These are phyloP conservation scores for Pyrgilauda ruficollis DNA, from an alignment of 2,113 vertebrate species.

Conservation along the genomic window DNA sequence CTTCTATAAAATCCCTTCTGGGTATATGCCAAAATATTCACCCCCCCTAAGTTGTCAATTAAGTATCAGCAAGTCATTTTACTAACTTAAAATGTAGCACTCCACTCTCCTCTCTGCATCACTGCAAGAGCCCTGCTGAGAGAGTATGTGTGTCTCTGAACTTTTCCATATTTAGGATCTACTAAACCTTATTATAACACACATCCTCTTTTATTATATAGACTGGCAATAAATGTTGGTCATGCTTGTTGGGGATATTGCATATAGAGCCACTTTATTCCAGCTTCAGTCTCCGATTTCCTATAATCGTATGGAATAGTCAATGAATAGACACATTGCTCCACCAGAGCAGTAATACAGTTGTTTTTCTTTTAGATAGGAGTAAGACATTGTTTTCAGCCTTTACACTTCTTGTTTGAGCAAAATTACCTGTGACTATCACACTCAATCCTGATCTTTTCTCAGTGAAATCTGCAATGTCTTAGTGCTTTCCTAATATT, in stretches of 20 bases:
- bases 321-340: not conserved
- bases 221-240: not conserved
- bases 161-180: not conserved
- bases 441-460: not conserved
- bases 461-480: not conserved
- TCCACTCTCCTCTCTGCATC: not conserved
- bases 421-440: not conserved
- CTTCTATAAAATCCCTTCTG: not conserved
- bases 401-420: not conserved
- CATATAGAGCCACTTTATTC: not conserved
- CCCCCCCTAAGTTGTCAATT: not conserved
- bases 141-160: not conserved
- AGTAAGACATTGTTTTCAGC: not conserved
- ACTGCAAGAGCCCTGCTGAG: not conserved
- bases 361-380: not conserved
- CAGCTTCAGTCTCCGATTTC: not conserved
- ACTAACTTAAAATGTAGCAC: not conserved
- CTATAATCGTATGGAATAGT: not conserved
- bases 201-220: not conserved
- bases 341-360: not conserved
- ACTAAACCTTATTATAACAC: not conserved
- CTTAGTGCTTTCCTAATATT: not conserved
- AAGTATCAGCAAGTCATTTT: not conserved
- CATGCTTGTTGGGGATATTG: not conserved
- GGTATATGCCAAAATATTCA: not conserved